Base-by-base conservation (phyloP, 2,113 vertebrate genomes). In the Bos javanicus region DNA sequence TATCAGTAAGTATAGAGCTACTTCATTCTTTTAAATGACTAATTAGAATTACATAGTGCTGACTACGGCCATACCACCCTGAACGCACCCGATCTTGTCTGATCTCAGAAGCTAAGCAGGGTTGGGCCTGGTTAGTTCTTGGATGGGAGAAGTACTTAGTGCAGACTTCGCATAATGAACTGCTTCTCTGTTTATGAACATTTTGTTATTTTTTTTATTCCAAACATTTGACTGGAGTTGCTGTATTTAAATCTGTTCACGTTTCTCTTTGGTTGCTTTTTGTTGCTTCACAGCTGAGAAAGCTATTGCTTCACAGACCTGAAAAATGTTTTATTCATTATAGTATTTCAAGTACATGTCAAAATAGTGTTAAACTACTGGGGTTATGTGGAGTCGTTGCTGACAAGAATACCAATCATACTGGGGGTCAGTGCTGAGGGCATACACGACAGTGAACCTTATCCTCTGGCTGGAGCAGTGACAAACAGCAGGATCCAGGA, bases 251-350 rank as follows among this genome's bases (percentile, higher is more conserved):
- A 83, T 76, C 33, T 43, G 33, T n/a, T 95, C 81, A 39, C 28
- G 7, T 96, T 81, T 71, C 52, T 54, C 14, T 87, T 90, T 62
- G 52, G 71, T 87, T 96, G 64, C 13, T 90, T 96, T 96, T 94
- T 88, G 57, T 92, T 94, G 23, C 33, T 92, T 95, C 36, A 81
- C 48, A 90, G 11, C 30, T 28, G 71, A 97, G 88, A 52, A 90
- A 90, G 26, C 90, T 95, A 57, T 67, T 94, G 26, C 54, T 95
- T 98, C 16, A 84, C 36, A 96, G 14, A 90, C 76, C 15, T 96
- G 81, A 90, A 91, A 94, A 96, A 71, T 80, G 64, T 36, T 76
- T 62, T 91, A 59, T 83, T 94, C 14, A 62, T 88, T 93, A 87
- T 64, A n/a, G 28, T 87, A 56, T 94, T 96, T 56, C 36, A 92